Percentiles rank a stretch among this genome's conserved stretches.
These are phyloP conservation scores for Burhinus oedicnemus DNA, from an alignment of 2,113 vertebrate genomes.

Conservation along the genomic window DNA sequence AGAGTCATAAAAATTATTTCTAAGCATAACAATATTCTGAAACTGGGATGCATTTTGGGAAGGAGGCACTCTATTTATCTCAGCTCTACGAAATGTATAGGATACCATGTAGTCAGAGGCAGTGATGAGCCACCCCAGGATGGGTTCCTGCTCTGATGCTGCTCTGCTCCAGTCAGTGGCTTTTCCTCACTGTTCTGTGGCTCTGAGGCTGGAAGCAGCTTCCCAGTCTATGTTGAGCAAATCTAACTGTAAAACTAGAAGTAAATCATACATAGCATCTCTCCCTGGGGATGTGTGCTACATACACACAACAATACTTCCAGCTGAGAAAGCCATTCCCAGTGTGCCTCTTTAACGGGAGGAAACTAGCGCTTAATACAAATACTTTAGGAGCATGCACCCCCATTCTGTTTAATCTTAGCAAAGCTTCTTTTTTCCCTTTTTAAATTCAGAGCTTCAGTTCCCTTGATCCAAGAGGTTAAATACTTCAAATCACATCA, in stretches of 20 bases:
- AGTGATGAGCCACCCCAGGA: neutral
- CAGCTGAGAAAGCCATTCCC: neutral
- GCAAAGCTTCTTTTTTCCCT: neutral
- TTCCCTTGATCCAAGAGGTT: conserved; percentile 36
- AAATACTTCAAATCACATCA: conserved; percentile 51
- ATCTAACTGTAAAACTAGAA: conserved; percentile 7
- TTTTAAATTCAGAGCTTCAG: conserved; percentile 37
- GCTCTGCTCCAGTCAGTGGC: neutral
- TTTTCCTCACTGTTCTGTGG: neutral
- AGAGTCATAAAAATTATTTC: neutral
- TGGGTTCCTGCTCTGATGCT: neutral
- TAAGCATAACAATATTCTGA: neutral
- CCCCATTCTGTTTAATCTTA: neutral
- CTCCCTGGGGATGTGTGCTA: neutral
- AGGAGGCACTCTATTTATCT: neutral
- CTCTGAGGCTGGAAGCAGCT: neutral
- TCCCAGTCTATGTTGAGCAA: neutral
- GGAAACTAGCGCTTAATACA: neutral
- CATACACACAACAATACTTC: neutral
- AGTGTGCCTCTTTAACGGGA: neutral
- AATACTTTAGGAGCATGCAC: neutral
- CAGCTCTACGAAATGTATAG: neutral
- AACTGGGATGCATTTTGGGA: neutral
- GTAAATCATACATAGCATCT: conserved; percentile 6
- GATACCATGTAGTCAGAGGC: neutral